These are phyloP conservation scores for Anodontia alba DNA, from an alignment of 2,888 invertebrate species.

Conservation along the genomic window DNA sequence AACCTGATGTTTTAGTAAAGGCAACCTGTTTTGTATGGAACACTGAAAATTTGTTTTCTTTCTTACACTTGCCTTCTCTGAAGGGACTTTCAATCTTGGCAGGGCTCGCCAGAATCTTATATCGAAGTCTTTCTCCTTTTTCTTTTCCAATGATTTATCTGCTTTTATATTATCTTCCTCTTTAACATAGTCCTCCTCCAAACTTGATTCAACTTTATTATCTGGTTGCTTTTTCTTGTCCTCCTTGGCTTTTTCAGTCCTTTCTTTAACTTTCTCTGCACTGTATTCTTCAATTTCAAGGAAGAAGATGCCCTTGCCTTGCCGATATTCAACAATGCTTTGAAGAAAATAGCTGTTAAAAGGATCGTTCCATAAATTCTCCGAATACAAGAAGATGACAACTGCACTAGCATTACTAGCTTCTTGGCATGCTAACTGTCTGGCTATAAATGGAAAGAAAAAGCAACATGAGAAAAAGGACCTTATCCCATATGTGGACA, in stretches of 20 bases:
- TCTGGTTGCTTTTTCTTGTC: not conserved
- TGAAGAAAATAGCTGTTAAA: not conserved
- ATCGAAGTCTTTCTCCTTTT: not conserved
- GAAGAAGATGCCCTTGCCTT: constrained; percentile 12
- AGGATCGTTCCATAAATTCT: not conserved
- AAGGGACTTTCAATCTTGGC: constrained; percentile 3
- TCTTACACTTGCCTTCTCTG: not conserved
- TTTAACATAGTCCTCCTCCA: not conserved
- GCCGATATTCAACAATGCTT: not conserved
- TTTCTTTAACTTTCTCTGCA: not conserved
- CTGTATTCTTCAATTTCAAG: not conserved
- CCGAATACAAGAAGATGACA: constrained; percentile 3
- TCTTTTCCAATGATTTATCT: not conserved
- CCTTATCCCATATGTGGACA: no score
- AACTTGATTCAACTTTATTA: not conserved
- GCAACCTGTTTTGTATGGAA: constrained; percentile 11
- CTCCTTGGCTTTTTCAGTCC: not conserved
- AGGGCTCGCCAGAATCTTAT: constrained; percentile 9
- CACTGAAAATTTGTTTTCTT: constrained; percentile 2
- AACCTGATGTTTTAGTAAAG: not conserved
- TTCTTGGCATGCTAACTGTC: not conserved
- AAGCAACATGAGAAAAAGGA: no score
- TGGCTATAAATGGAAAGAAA: not conserved
- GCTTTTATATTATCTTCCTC: not conserved
- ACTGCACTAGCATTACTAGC: not conserved